Evolutionary conservation across 2,797 vertebrate genomes (phyloP), one percentile per base, ranked within the genome.

Genomic region (Crax fasciolata): DNA sequence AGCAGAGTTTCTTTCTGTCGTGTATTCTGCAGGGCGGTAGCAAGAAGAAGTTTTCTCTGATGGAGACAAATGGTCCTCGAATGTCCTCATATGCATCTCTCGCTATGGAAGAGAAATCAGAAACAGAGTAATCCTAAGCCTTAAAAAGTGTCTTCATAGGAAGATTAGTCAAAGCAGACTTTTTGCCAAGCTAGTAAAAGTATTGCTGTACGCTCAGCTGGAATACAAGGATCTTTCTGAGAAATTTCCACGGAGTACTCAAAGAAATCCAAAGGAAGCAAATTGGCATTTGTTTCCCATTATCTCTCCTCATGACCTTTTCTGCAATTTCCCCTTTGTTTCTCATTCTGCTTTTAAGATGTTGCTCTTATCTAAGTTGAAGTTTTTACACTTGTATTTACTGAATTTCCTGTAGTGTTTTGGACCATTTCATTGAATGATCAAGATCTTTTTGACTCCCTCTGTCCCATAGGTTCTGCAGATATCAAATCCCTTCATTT

Each of bases 1-100:
- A 5, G 5, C 15, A 10, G 11, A 28, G 23, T 24, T 88, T 78
- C 39, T 78, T 84, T 49, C 8, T 1, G 0, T 78, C 2, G 0
- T n/a, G 27, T 1, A 0, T 12, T 88, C 51, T 55, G 10, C 27
- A 24, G 23, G 5, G 9, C 20, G 27, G 48, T 41, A 13, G 8
- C 10, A 19, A 16, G 30, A 63, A 30, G 67, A 35, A 66, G 3
- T 25, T 79, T 55, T 46, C 30, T 63, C 38, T 58, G 28, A 59
- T 74, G 49, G 57, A 75, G 51, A 27, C 27, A 80, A 51, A 65
- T 27, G 15, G 13, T 65, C 65, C 54, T 63, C 43, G 65, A 54
- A 48, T 78, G 24, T 7, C 72, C 35, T 65, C 4, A 1, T 4
- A 16, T 15, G 28, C 63, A 0, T 39, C 20, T 85, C 0, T 79